A percentile compares a stretch with the other conserved stretches of the same genome.
Conservation (phyloP, 2,113 vertebrate species). For the Junco hyemalis region DNA sequence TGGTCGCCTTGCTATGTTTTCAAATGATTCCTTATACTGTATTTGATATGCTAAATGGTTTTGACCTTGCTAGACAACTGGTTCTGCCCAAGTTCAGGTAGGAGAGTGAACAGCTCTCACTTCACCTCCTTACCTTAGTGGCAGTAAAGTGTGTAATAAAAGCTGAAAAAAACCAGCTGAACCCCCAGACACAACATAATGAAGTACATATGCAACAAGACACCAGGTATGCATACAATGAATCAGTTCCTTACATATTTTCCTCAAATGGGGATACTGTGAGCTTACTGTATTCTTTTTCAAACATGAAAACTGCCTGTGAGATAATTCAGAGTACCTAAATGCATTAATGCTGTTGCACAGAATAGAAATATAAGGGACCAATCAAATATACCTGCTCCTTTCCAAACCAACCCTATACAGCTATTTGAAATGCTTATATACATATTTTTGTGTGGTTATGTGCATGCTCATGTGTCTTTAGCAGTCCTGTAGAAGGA, state of each 20-base stretch:
- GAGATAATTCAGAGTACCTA: background rate
- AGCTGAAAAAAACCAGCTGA: background rate
- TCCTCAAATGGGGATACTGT: background rate
- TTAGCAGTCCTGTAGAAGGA: background rate
- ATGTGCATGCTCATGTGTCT: background rate
- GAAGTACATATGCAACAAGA: background rate
- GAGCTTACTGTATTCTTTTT: background rate
- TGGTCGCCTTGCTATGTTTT: background rate
- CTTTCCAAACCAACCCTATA: background rate
- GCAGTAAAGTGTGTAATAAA: background rate
- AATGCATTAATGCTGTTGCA: background rate
- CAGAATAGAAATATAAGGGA: background rate
- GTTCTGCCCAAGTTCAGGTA: background rate
- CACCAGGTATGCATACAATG: background rate
- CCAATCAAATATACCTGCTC: background rate
- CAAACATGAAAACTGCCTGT: background rate
- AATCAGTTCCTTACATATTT: background rate
- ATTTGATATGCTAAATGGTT: background rate
- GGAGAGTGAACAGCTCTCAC: background rate
- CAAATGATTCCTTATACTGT: background rate
- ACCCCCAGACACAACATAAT: background rate
- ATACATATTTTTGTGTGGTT: background rate
- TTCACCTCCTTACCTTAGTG: background rate
- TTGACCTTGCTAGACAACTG: background rate
- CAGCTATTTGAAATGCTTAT: background rate